phyloP scores from a whole-genome alignment of 1,140 invertebrate species.

The Fopius arisanus region DNA sequence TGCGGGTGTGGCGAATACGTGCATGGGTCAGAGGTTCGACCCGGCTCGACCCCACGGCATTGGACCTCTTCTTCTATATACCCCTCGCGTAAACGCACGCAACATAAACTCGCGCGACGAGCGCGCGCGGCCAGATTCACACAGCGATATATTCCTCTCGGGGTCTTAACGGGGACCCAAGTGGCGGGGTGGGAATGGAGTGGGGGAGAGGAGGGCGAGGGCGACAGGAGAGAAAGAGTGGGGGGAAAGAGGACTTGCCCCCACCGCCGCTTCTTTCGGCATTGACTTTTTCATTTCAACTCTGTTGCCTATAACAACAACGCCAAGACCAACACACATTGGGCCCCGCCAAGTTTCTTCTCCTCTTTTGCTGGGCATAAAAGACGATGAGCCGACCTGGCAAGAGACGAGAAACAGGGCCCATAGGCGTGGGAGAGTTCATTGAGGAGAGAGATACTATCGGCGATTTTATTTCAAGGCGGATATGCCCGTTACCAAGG shows the following conservation, averaged over 20 bases:
- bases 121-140: slow-evolving; percentile 28
- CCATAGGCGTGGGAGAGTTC: slow-evolving; percentile 66
- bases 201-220: background rate
- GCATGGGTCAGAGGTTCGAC: slow-evolving; percentile 60
- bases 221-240: background rate
- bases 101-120: slow-evolving; percentile 31
- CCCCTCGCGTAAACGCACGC: slow-evolving; percentile 24
- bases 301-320: background rate
- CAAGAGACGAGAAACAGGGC: slow-evolving; percentile 37
- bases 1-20: slow-evolving; percentile 65
- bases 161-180: background rate
- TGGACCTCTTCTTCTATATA: slow-evolving; percentile 11
- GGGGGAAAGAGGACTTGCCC: background rate
- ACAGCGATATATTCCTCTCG: slow-evolving; percentile 24
- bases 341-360: background rate
- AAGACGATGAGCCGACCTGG: background rate
- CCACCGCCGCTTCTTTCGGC: background rate
- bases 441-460: slow-evolving; percentile 64
- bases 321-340: background rate
- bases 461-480: slow-evolving; percentile 64
- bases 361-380: background rate
- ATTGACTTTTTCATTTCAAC: background rate
- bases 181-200: background rate
- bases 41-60: slow-evolving; percentile 48
- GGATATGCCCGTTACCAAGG: slow-evolving; percentile 58